phyloP scores from a whole-genome alignment of 2,797 vertebrate species.

The Labeo calbasu region DNA sequence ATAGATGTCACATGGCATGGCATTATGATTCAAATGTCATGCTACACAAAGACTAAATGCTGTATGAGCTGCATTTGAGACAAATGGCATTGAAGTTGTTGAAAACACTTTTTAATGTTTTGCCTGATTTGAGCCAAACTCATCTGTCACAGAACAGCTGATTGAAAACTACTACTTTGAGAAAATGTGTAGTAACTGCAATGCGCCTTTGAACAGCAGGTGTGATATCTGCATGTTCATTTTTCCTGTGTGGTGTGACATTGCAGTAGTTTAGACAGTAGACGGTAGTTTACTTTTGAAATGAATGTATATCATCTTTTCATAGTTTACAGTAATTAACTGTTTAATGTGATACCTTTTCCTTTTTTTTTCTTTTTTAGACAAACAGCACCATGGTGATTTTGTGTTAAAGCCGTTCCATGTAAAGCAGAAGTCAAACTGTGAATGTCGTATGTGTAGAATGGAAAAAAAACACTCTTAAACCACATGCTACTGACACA shows the following conservation, averaged over 20 bases:
- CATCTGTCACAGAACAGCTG: too few relatives aligned
- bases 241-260: too few relatives aligned
- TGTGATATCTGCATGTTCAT: too few relatives aligned
- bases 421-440: not conserved
- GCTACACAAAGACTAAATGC: not conserved
- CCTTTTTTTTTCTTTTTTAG: not conserved
- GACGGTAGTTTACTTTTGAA: not conserved
- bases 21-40: not conserved
- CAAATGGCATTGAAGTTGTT: not conserved
- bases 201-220: too few relatives aligned
- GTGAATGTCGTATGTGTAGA: not conserved
- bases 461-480: not conserved
- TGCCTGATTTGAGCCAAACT: not conserved
- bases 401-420: not conserved
- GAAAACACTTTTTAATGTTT: not conserved
- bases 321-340: not conserved
- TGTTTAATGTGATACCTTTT: not conserved
- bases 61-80: not conserved
- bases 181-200: too few relatives aligned
- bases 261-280: not conserved
- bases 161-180: too few relatives aligned
- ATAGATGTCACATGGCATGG: too few relatives aligned
- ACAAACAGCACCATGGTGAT: not conserved
- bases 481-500: not conserved
- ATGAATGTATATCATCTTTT: not conserved